phyloP scores from a whole-genome alignment of 2,797 vertebrate genomes.

The Crocodylus rhombifer region DNA sequence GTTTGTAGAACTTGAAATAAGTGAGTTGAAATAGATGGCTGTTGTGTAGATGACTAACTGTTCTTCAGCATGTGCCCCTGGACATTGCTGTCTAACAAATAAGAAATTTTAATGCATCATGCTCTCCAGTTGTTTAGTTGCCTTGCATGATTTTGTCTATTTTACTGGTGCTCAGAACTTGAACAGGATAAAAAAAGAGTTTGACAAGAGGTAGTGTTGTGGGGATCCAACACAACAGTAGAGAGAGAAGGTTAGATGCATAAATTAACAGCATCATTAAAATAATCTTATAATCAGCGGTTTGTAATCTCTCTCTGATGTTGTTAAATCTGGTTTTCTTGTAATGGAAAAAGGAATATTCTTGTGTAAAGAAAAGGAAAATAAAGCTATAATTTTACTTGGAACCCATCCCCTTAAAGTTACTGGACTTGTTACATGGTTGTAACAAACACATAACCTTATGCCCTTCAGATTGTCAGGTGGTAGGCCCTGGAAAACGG shows the following conservation, averaged over 20 bases:
- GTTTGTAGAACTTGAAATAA: neutral
- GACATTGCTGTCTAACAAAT: neutral
- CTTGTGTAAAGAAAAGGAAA: neutral
- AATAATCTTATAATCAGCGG: neutral
- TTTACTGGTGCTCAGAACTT: neutral
- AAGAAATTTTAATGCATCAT: neutral
- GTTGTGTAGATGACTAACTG: neutral
- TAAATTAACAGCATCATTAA: neutral
- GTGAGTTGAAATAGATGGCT: neutral
- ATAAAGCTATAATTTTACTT: neutral
- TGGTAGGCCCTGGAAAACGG: neutral
- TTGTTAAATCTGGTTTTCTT: neutral
- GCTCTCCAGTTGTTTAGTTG: neutral
- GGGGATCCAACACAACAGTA: too few relatives aligned
- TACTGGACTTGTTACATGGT: neutral
- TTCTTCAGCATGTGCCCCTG: neutral
- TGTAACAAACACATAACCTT: neutral
- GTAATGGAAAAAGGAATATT: neutral
- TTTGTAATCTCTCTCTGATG: neutral
- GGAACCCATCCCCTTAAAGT: neutral
- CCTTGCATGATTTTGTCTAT: neutral
- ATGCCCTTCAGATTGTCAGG: neutral
- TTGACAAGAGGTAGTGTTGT: too few relatives aligned
- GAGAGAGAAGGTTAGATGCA: too few relatives aligned
- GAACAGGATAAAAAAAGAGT: too few relatives aligned